Evolutionary conservation across 2,113 vertebrate species (phyloP).

Genomic region (Semicossyphus pulcher): DNA sequence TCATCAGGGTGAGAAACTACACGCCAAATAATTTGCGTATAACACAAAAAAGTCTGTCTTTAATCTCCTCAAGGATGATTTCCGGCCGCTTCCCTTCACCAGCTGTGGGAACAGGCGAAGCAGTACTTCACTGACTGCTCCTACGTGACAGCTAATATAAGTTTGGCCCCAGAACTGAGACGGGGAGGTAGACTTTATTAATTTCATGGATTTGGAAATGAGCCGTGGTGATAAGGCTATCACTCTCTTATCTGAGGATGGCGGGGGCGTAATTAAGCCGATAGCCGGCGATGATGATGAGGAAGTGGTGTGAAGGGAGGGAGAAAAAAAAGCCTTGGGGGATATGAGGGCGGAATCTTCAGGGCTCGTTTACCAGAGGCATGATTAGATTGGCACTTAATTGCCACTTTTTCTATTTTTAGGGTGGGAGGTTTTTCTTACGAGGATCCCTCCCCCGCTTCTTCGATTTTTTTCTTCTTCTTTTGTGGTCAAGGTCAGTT

Average conservation of each 20-base stretch:
- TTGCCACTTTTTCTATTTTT: slow-evolving; percentile 80
- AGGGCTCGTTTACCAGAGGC: slow-evolving; percentile 76
- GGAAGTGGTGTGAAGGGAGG: slow-evolving; percentile 56
- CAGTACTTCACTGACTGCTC: slow-evolving; percentile 41
- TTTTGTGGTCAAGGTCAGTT: slow-evolving; percentile 70
- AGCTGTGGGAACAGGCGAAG: slow-evolving; percentile 34
- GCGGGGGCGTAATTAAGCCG: slow-evolving; percentile 80
- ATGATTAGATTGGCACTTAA: slow-evolving; percentile 80
- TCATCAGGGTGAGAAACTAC: slow-evolving; percentile 56
- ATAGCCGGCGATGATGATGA: slow-evolving; percentile 79
- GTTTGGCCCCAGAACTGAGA: slow-evolving; percentile 67
- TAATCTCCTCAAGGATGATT: slow-evolving; percentile 49
- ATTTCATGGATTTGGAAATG: slow-evolving; percentile 83
- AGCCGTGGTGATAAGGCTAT: slow-evolving; percentile 82
- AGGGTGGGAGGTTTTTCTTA: slow-evolving; percentile 60
- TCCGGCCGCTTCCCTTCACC: slow-evolving; percentile 34
- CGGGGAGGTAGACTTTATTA: slow-evolving; percentile 78
- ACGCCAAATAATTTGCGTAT: slow-evolving; percentile 31
- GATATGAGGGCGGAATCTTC: slow-evolving; percentile 77
- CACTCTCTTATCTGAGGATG: slow-evolving; percentile 78
- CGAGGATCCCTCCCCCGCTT: slow-evolving; percentile 12
- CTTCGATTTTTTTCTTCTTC: slow-evolving; percentile 19
- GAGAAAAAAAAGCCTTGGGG: slow-evolving; percentile 54
- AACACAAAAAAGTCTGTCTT: slow-evolving; percentile 48
- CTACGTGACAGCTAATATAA: slow-evolving; percentile 66